Percentiles rank a stretch among this genome's conserved stretches.
Conservation (phyloP, 2,888 invertebrate genomes). For the Coelinius sp. region DNA sequence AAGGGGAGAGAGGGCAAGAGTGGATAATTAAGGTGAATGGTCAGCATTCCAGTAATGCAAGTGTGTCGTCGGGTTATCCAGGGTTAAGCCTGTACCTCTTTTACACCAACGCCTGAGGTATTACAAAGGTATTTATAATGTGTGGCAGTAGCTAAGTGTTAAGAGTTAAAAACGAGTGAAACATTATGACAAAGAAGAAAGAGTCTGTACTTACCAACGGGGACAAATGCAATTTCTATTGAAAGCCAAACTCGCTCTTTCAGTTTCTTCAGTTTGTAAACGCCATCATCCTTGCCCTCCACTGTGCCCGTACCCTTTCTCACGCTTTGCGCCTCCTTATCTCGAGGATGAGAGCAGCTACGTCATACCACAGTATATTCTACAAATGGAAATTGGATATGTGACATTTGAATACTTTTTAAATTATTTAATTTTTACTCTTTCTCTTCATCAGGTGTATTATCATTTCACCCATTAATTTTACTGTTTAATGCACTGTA, state of each 20-base stretch:
- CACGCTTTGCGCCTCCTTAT: constrained; percentile 40
- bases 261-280: constrained; percentile 30
- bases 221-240: constrained; percentile 55
- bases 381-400: constrained; percentile 17
- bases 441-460: constrained; percentile 5
- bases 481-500: constrained; percentile 7
- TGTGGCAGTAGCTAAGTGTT: constrained; percentile 1
- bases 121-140: constrained; percentile 14
- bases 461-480: constrained; percentile 30
- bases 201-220: constrained; percentile 20
- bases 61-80: constrained; percentile 59
- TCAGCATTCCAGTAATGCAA: constrained; percentile 53
- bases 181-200: constrained; percentile 20
- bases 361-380: neutral
- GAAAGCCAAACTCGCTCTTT: constrained; percentile 41
- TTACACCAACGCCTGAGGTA: constrained; percentile 10
- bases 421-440: neutral
- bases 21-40: constrained; percentile 53
- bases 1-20: neutral
- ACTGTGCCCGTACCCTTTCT: constrained; percentile 43
- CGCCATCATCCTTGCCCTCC: constrained; percentile 36
- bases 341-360: constrained; percentile 10
- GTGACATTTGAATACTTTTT: neutral
- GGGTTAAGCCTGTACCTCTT: constrained; percentile 47
- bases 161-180: constrained; percentile 30